Evolutionary conservation across 2,888 invertebrate genomes (phyloP).

Genomic region (Cerceris ruficornis): DNA sequence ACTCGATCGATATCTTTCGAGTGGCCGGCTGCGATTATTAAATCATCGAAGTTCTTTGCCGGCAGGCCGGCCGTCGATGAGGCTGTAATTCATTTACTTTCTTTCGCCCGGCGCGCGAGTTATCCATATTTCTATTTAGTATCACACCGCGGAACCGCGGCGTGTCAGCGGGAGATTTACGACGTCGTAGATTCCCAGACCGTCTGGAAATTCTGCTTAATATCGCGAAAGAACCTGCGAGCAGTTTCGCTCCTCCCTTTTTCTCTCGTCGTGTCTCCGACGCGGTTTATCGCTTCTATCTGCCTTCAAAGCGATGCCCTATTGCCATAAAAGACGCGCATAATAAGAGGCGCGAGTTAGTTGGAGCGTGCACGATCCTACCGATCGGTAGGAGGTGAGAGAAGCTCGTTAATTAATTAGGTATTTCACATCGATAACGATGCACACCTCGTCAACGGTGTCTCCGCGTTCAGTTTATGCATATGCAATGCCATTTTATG

Average conservation of each 20-base stretch:
- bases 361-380: neutral
- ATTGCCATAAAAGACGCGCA: neutral
- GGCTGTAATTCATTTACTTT: slow-evolving; percentile 51
- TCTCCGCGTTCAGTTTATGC: slow-evolving; percentile 25
- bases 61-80: neutral
- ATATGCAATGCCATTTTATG: slow-evolving; percentile 48
- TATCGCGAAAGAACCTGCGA: slow-evolving; percentile 26
- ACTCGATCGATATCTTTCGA: slow-evolving; percentile 22
- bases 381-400: slow-evolving; percentile 17
- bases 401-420: slow-evolving; percentile 58
- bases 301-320: neutral
- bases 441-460: slow-evolving; percentile 28
- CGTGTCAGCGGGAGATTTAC: slow-evolving; percentile 64
- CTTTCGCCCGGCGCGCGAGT: slow-evolving; percentile 45
- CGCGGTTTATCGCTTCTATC: neutral
- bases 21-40: slow-evolving; percentile 50
- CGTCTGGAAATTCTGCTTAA: slow-evolving; percentile 58
- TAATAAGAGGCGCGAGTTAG: neutral
- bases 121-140: slow-evolving; percentile 57
- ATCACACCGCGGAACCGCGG: slow-evolving; percentile 39
- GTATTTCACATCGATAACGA: slow-evolving; percentile 58
- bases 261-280: neutral
- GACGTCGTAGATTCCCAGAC: slow-evolving; percentile 69
- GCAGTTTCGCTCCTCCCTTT: slow-evolving; percentile 4
- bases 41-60: slow-evolving; percentile 47